These are phyloP conservation scores for Deilephila elpenor DNA, from an alignment of 2,888 invertebrate species.

Conservation along the genomic window DNA sequence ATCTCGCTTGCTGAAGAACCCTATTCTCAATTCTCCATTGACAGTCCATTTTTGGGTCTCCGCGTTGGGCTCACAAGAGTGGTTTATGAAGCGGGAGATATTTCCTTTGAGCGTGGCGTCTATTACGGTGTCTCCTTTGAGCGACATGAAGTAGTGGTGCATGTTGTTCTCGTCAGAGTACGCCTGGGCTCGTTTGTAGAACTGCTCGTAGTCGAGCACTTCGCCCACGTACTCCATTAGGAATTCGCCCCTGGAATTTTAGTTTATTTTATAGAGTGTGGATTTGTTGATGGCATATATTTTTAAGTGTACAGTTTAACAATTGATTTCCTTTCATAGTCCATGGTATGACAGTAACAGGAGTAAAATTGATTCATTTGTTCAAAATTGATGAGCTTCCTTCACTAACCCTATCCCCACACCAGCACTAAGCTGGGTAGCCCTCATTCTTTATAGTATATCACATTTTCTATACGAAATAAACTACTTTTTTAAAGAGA, in stretches of 20 bases:
- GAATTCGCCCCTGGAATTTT: constrained; percentile 91
- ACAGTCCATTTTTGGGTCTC: constrained; percentile 99
- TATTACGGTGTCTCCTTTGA: constrained; percentile 93
- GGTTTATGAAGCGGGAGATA: constrained; percentile 98
- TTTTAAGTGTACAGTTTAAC: no score
- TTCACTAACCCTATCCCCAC: no score
- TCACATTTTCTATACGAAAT: no score
- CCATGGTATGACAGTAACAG: no score
- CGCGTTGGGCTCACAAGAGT: constrained; percentile 99
- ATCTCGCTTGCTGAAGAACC: constrained; percentile 96
- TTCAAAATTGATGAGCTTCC: no score
- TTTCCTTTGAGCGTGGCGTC: constrained; percentile 99
- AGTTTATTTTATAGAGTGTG: background rate
- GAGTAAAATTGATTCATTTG: no score
- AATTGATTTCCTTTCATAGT: no score
- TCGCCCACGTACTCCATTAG: constrained; percentile 99
- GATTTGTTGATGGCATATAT: background rate
- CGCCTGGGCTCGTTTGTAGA: constrained; percentile 93
- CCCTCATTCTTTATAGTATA: no score
- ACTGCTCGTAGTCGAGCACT: constrained; percentile 95
- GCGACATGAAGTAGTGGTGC: constrained; percentile 99
- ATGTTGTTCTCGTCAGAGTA: constrained; percentile 95
- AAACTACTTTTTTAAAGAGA: no score
- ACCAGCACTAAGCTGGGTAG: no score
- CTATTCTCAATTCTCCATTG: constrained; percentile 96